Conservation (phyloP, 2,797 vertebrate species). For the Dermochelys coriacea region DNA sequence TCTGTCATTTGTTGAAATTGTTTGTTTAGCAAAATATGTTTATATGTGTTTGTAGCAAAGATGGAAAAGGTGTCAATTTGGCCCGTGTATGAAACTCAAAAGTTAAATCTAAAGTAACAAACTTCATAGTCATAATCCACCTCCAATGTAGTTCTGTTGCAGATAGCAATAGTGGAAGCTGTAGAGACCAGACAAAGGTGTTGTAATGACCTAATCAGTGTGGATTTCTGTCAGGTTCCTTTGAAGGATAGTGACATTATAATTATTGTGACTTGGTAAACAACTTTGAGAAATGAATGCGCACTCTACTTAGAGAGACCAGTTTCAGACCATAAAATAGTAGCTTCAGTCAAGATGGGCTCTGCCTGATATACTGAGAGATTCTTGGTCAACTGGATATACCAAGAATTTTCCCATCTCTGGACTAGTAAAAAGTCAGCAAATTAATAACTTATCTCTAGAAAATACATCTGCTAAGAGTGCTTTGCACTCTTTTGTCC, state of each 20-base stretch:
- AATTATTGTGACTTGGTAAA: not conserved
- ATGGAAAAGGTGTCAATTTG: not conserved
- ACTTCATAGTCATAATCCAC: not conserved
- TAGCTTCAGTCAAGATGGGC: not conserved
- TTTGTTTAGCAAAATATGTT: conserved; percentile 6
- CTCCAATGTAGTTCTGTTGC: not conserved
- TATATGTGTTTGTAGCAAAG: conserved; percentile 1
- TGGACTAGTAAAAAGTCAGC: not conserved
- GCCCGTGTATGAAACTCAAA: not conserved
- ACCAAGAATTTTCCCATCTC: not conserved
- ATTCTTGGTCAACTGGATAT: not conserved
- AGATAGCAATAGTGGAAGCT: not conserved
- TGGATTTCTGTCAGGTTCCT: not conserved
- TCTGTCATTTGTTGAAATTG: conserved; percentile 24
- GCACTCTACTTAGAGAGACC: not conserved
- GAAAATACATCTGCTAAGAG: not conserved
- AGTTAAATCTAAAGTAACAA: not conserved
- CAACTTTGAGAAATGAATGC: not conserved
- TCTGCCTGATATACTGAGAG: not conserved
- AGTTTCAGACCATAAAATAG: not conserved
- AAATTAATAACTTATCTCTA: not conserved
- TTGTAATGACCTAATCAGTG: not conserved
- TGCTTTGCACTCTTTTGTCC: not conserved
- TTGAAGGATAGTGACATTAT: not conserved
- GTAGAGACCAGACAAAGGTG: not conserved